Base-by-base conservation (phyloP, 2,888 invertebrate genomes). In the Cantharis nigra region DNA sequence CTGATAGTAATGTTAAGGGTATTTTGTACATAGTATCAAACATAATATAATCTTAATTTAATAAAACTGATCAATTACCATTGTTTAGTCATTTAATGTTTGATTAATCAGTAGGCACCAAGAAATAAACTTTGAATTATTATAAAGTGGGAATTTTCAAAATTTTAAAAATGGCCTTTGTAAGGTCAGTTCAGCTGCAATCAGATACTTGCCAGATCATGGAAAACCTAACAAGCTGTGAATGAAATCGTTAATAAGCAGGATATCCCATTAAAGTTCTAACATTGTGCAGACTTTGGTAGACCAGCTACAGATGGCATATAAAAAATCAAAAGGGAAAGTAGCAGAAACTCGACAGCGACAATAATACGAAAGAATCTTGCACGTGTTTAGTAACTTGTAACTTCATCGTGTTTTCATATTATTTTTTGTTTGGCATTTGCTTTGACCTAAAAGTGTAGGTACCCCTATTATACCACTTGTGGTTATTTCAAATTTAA, bases 221-320 rank as follows among this genome's bases (percentile, higher is more conserved):
- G 62, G 65, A 75, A 30, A 78, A 81, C 80, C 81, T 80, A 81
- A 80, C 81, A 81, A 81, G 76, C 81, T 78, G 81, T 85, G 83
- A 85, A 84, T 83, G 84, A 81, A 85, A 82, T 83, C 82, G 82
- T 84, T 83, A 83, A 83, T 80, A 75, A 73, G 83, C 82, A 82
- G 83, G 82, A 83, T 82, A 81, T 80, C 80, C 80, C 81, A 81
- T 82, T 84, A 81, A 80, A 79, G 76, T 80, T 67, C n/a, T 84
- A 84, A 85, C 84, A 84, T 81, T 84, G 80, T 82, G 83, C 85
- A 85, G 85, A 82, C 82, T 79, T 78, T 78, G 80, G 80, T 80
- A 10, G 10, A 79, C 74, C 77, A 72, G 62, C 28, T 78, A 78
- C 82, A 82, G 76, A 82, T 83, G 84, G 83, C 78, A 77, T 75